Conservation (phyloP, 2,888 invertebrate genomes). For the Limnephilus rhombicus region DNA sequence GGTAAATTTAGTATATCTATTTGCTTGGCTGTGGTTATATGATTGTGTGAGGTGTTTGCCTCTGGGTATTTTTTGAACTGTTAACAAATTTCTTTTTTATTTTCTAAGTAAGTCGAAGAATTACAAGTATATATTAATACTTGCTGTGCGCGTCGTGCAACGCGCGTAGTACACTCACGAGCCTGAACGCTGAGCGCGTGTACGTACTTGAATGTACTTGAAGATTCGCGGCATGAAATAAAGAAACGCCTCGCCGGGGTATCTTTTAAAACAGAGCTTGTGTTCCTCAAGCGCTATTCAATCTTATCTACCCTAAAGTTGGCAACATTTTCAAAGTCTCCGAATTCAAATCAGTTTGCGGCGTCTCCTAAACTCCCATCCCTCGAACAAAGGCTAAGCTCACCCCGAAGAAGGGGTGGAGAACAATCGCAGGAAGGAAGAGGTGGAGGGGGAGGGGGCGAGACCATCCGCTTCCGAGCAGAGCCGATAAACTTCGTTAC, state of each 20-base stretch:
- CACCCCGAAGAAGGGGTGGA: conserved; percentile 25
- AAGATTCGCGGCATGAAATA: not conserved
- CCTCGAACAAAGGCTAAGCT: conserved; percentile 33
- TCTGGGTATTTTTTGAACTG: too few species aligned
- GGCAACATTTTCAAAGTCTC: conserved; percentile 58
- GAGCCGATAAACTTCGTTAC: conserved; percentile 58
- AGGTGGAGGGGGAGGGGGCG: not conserved
- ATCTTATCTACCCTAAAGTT: conserved; percentile 60
- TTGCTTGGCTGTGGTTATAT: too few species aligned
- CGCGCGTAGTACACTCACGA: too few species aligned
- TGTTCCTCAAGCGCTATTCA: conserved; percentile 38
- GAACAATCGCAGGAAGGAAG: conserved; percentile 42
- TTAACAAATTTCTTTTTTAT: too few species aligned
- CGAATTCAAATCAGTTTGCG: conserved; percentile 61
- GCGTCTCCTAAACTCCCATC: conserved; percentile 39
- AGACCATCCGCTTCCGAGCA: conserved; percentile 38
- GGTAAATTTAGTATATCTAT: too few species aligned
- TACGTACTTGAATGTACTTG: too few species aligned
- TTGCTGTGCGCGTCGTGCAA: too few species aligned
- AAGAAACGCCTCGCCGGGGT: not conserved
- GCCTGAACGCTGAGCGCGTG: too few species aligned
- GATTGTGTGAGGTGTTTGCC: too few species aligned
- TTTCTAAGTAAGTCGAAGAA: too few species aligned
- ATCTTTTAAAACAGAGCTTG: not conserved
- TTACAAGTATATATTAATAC: too few species aligned